phyloP scores from a whole-genome alignment of 1,140 invertebrate species.

The Cydia pomonella region DNA sequence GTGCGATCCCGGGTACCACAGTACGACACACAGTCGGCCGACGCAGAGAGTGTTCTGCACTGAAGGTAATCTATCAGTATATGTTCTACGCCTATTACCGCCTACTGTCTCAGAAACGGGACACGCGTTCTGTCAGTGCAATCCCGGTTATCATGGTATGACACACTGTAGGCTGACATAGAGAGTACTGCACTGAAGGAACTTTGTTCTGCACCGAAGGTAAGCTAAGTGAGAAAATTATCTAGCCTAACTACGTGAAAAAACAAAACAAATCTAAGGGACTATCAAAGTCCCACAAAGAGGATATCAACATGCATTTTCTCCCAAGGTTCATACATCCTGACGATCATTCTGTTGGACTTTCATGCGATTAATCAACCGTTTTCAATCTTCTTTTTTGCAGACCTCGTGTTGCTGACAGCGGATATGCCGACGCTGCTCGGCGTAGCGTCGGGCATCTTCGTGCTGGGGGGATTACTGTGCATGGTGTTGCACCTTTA shows the following conservation, averaged over 20 bases:
- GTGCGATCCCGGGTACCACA: constrained; percentile 89
- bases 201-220: constrained; percentile 93
- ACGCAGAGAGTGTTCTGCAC: constrained; percentile 89
- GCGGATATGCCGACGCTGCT: constrained; percentile 91
- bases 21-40: constrained; percentile 86
- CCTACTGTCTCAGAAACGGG: no score
- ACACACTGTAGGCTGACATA: constrained; percentile 86
- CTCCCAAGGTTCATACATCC: no score
- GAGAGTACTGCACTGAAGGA: constrained; percentile 91
- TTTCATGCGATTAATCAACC: background rate
- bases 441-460: constrained; percentile 90
- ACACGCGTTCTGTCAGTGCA: constrained; percentile 88
- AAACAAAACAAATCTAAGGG: no score
- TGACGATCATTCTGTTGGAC: background rate
- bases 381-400: constrained; percentile 38
- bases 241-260: no score
- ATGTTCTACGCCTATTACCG: no score
- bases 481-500: constrained; percentile 93
- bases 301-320: no score
- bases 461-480: constrained; percentile 89
- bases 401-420: constrained; percentile 90
- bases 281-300: no score
- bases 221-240: constrained; percentile 55
- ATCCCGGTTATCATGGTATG: constrained; percentile 88
- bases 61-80: no score